A percentile compares a stretch with the other conserved stretches of the same genome.
These are phyloP conservation scores for Denticeps clupeoides DNA, from an alignment of 2,797 vertebrate genomes.

Conservation along the genomic window DNA sequence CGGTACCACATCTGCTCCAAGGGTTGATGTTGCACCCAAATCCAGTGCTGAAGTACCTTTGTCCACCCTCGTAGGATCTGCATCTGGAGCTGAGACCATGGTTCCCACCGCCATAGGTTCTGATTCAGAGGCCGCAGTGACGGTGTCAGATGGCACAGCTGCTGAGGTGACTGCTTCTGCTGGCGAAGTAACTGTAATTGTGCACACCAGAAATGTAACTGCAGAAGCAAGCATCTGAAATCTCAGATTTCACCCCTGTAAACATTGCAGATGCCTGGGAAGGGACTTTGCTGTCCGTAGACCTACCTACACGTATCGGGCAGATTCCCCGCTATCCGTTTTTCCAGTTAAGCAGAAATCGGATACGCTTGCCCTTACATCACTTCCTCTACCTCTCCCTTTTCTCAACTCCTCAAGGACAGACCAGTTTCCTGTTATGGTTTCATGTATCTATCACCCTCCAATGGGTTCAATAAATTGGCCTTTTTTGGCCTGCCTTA, in stretches of 20 bases:
- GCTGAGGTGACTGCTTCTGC: neutral
- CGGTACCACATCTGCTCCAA: conserved; percentile 5
- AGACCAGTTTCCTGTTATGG: conserved; percentile 33
- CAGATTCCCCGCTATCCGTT: conserved; percentile 8
- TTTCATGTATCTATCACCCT: conserved; percentile 35
- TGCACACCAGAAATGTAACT: conserved; percentile 26
- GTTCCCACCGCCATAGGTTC: neutral
- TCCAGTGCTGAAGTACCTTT: neutral
- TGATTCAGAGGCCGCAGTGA: neutral
- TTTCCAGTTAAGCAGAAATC: conserved; percentile 36
- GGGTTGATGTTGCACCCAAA: conserved; percentile 1
- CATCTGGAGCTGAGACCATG: neutral
- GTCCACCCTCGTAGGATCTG: neutral
- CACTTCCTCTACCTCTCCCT: conserved; percentile 19
- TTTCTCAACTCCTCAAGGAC: conserved; percentile 28
- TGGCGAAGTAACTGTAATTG: conserved; percentile 29
- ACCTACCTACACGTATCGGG: neutral
- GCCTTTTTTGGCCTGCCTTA: conserved; percentile 28
- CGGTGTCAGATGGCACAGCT: conserved; percentile 12
- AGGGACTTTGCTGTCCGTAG: neutral
- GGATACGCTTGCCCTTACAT: conserved; percentile 31
- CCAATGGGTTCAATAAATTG: conserved; percentile 31
- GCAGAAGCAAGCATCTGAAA: too few species aligned
- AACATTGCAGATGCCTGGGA: conserved; percentile 17
- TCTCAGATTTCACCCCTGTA: conserved; percentile 13